These are phyloP conservation scores for Drosophila orosa DNA, from an alignment of 1,140 invertebrate species.

Conservation along the genomic window DNA sequence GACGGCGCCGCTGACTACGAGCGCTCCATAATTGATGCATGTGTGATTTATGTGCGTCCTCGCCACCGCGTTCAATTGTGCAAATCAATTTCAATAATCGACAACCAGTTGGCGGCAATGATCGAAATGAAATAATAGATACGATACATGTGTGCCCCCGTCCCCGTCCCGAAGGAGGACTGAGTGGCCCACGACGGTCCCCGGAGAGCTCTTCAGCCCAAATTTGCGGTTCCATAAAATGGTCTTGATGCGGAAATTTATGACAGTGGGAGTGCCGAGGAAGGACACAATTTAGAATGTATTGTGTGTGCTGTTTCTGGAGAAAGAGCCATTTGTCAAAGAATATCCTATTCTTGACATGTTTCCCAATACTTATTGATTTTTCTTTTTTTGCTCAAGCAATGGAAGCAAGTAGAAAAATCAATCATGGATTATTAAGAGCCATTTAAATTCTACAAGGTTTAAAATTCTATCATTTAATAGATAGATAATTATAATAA, in stretches of 20 bases:
- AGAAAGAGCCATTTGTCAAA: slow-evolving; percentile 19
- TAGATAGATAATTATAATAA: too few relatives aligned
- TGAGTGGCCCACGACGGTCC: slow-evolving; percentile 19
- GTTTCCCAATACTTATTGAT: slow-evolving; percentile 4
- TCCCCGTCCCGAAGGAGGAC: background rate
- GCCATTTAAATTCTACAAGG: too few relatives aligned
- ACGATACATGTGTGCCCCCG: slow-evolving; percentile 45
- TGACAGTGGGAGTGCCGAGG: slow-evolving; percentile 17
- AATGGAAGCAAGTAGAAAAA: too few relatives aligned
- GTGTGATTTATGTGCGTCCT: slow-evolving; percentile 75
- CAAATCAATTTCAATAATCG: slow-evolving; percentile 81
- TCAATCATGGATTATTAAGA: too few relatives aligned
- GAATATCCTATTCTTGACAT: slow-evolving; percentile 5
- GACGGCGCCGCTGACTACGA: slow-evolving; percentile 41
- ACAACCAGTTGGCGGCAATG: slow-evolving; percentile 67
- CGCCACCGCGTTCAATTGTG: slow-evolving; percentile 74
- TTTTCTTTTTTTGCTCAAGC: background rate
- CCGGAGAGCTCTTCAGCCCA: slow-evolving; percentile 42
- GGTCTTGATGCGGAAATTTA: slow-evolving; percentile 39
- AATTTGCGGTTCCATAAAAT: slow-evolving; percentile 46
- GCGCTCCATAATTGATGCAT: slow-evolving; percentile 75
- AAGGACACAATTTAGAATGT: slow-evolving; percentile 35
- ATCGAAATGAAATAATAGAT: slow-evolving; percentile 59
- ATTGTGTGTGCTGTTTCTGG: slow-evolving; percentile 19
- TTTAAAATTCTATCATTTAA: too few relatives aligned